These are phyloP conservation scores for Nothobranchius kuhntae DNA, from an alignment of 2,113 vertebrate genomes.

Conservation along the genomic window DNA sequence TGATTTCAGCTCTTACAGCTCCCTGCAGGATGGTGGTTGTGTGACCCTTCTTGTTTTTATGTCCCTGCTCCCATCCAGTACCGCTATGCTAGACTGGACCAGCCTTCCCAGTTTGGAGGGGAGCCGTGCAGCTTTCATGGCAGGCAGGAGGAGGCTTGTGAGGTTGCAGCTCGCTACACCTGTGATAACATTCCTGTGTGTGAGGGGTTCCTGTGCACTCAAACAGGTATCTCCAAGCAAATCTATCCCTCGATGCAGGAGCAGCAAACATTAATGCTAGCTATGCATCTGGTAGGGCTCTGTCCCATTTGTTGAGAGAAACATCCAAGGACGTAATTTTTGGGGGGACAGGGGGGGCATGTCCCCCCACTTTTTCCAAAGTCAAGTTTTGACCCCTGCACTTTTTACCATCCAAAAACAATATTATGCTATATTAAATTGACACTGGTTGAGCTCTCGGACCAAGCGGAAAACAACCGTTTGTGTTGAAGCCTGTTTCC, in stretches of 20 bases:
- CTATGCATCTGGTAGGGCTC: too few relatives aligned
- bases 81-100: conserved; percentile 81
- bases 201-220: conserved; percentile 86
- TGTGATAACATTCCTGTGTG: conserved; percentile 83
- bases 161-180: conserved; percentile 62
- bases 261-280: too few relatives aligned
- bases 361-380: too few relatives aligned
- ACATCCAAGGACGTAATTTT: too few relatives aligned
- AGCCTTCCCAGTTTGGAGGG: conserved; percentile 87
- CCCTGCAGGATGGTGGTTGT: conserved; percentile 31
- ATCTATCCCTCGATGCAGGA: neutral
- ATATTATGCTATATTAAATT: too few relatives aligned
- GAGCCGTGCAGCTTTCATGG: conserved; percentile 80
- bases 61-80: conserved; percentile 75
- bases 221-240: conserved; percentile 81
- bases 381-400: too few relatives aligned
- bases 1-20: conserved; percentile 50
- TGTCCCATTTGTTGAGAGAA: too few relatives aligned
- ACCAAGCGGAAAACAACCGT: too few relatives aligned
- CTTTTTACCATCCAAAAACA: too few relatives aligned
- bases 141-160: conserved; percentile 83
- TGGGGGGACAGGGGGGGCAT: too few relatives aligned
- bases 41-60: conserved; percentile 34
- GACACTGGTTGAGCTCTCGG: too few relatives aligned
- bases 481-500: too few relatives aligned